Conservation (phyloP, 1,140 invertebrate species). For the Acromyrmex echinatior region DNA sequence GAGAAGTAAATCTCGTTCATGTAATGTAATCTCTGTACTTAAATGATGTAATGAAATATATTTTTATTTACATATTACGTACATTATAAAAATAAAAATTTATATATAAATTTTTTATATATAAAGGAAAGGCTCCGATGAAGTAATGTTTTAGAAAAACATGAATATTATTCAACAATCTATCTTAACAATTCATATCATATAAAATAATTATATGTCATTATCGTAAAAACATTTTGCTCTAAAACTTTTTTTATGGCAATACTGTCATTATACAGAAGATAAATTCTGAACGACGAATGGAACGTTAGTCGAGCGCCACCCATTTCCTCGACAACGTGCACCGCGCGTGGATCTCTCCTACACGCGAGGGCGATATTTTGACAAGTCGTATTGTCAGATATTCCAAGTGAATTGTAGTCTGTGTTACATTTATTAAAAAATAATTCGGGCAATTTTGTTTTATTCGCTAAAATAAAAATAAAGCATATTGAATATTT, state of each 20-base stretch:
- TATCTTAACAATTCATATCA: too few species aligned
- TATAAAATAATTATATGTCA: not conserved
- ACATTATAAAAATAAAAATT: not conserved
- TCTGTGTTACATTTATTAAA: not conserved
- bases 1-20: not conserved
- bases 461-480: not conserved
- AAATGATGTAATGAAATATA: not conserved
- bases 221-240: not conserved
- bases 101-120: too few species aligned
- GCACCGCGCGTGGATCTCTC: slow-evolving; percentile 30
- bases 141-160: not conserved
- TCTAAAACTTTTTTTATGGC: not conserved
- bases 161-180: not conserved
- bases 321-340: slow-evolving; percentile 65
- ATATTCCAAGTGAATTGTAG: not conserved
- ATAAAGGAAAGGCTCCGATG: not conserved
- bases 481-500: not conserved
- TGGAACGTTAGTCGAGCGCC: slow-evolving; percentile 67
- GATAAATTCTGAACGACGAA: slow-evolving; percentile 56
- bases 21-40: not conserved
- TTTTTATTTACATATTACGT: not conserved
- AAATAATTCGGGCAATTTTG: not conserved
- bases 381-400: not conserved
- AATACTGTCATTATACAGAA: slow-evolving; percentile 24
- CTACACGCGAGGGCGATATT: not conserved